phyloP scores from a whole-genome alignment of 2,797 vertebrate species.

The Pampus argenteus region DNA sequence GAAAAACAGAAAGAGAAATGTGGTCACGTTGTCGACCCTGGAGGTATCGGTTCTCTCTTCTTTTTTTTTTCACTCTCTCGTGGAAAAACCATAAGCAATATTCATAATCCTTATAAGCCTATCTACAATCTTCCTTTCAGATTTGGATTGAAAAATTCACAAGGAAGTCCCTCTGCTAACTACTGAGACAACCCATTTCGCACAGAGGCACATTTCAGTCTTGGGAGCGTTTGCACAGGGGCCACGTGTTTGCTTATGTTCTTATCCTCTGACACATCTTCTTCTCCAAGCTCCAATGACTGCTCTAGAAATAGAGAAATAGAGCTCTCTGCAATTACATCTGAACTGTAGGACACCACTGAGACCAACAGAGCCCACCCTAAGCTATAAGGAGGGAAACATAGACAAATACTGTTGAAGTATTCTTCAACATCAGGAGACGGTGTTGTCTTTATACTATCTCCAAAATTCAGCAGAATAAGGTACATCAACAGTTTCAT shows the following conservation, averaged over 20 bases:
- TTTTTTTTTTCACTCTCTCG: background rate
- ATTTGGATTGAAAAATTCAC: slow-evolving; percentile 9
- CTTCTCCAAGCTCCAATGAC: background rate
- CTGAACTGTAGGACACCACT: background rate
- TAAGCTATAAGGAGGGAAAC: background rate
- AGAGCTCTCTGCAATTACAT: background rate
- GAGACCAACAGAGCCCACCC: no score
- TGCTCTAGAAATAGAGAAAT: slow-evolving; percentile 18
- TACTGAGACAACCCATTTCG: slow-evolving; percentile 3
- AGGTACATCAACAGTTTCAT: background rate
- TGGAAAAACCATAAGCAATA: slow-evolving; percentile 3
- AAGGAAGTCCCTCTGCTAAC: slow-evolving; percentile 12
- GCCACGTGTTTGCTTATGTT: slow-evolving; percentile 15
- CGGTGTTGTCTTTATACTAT: background rate
- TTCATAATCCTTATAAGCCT: slow-evolving; percentile 19
- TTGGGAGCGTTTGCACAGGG: slow-evolving; percentile 10
- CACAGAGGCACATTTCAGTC: slow-evolving; percentile 31
- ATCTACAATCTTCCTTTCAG: slow-evolving; percentile 16
- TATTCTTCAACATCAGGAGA: background rate
- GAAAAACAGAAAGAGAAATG: background rate
- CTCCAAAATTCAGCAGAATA: no score
- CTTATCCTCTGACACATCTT: slow-evolving; percentile 13
- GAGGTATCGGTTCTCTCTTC: background rate
- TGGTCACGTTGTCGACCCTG: background rate
- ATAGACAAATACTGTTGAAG: background rate